Conservation (phyloP, 2,888 invertebrate species). For the Callyntrura sp. region DNA sequence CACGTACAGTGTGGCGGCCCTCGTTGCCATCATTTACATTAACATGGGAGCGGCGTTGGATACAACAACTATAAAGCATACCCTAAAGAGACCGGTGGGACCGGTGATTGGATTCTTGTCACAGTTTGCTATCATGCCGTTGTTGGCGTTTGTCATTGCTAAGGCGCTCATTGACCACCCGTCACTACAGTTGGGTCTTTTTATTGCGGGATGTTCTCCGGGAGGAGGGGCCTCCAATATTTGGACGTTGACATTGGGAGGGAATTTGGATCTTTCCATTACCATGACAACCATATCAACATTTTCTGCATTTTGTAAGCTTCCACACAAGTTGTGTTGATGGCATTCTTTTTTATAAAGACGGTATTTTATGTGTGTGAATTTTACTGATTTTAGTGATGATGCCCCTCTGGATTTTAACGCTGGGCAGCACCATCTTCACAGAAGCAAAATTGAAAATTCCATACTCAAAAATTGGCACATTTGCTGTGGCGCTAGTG, state of each 20-base stretch:
- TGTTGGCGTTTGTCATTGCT: slow-evolving; percentile 85
- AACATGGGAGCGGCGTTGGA: slow-evolving; percentile 97
- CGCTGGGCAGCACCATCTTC: slow-evolving; percentile 92
- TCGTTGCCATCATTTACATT: slow-evolving; percentile 93
- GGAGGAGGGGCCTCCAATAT: slow-evolving; percentile 99
- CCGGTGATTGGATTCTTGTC: slow-evolving; percentile 92
- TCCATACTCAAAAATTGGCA: slow-evolving; percentile 92
- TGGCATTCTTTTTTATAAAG: neutral
- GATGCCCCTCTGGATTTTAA: slow-evolving; percentile 97
- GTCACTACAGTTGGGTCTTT: slow-evolving; percentile 93
- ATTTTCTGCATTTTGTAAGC: slow-evolving; percentile 92
- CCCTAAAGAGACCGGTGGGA: slow-evolving; percentile 90
- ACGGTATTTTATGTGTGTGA: neutral
- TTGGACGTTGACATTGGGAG: slow-evolving; percentile 96
- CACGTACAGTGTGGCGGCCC: slow-evolving; percentile 90
- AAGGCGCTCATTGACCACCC: slow-evolving; percentile 85
- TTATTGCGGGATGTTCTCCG: slow-evolving; percentile 95
- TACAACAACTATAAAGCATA: slow-evolving; percentile 89
- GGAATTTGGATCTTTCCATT: slow-evolving; percentile 96
- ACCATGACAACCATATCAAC: slow-evolving; percentile 98
- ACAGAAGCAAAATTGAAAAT: slow-evolving; percentile 90
- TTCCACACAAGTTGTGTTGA: neutral
- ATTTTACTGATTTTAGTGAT: slow-evolving; percentile 87
- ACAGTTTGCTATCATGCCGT: slow-evolving; percentile 94
- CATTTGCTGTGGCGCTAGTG: slow-evolving; percentile 91